Evolutionary conservation across 2,113 vertebrate genomes (phyloP).

Genomic region (Hoplias malabaricus): DNA sequence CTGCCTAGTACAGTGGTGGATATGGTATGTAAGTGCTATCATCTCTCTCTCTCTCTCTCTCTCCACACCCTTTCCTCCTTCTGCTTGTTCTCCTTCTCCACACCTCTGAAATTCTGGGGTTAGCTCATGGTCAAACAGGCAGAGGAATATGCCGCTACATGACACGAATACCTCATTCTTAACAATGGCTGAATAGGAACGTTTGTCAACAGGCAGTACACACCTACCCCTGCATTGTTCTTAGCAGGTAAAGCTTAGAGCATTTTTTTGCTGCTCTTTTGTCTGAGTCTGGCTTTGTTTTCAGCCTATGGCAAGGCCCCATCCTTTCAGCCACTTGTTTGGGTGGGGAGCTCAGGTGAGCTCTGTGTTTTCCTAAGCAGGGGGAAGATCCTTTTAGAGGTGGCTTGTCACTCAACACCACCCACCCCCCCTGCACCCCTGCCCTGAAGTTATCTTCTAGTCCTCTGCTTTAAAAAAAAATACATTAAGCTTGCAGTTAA

Average conservation of each 20-base stretch:
- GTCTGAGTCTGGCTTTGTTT: constrained; percentile 49
- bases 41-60: constrained; percentile 2
- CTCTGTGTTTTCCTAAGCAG: constrained; percentile 38
- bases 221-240: constrained; percentile 66
- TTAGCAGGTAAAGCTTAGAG: constrained; percentile 59
- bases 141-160: constrained; percentile 62
- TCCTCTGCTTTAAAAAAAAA: constrained; percentile 14
- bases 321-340: constrained; percentile 47
- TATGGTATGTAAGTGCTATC: constrained; percentile 38
- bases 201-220: constrained; percentile 63
- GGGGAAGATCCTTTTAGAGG: constrained; percentile 33
- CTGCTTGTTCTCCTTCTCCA: constrained; percentile 9
- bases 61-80: constrained; percentile 1
- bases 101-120: constrained; percentile 52
- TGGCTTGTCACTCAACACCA: constrained; percentile 53
- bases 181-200: constrained; percentile 61
- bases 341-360: constrained; percentile 45
- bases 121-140: constrained; percentile 61
- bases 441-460: constrained; percentile 37
- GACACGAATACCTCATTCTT: constrained; percentile 62
- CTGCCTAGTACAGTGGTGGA: constrained; percentile 16
- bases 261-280: constrained; percentile 44
- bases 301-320: constrained; percentile 41
- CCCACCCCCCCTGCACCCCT: constrained; percentile 44
- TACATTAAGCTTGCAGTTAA: constrained; percentile 31